Evolutionary conservation across 1,140 invertebrate species (phyloP), one percentile per base, ranked within the genome.

Genomic region (Eupeodes corollae): DNA sequence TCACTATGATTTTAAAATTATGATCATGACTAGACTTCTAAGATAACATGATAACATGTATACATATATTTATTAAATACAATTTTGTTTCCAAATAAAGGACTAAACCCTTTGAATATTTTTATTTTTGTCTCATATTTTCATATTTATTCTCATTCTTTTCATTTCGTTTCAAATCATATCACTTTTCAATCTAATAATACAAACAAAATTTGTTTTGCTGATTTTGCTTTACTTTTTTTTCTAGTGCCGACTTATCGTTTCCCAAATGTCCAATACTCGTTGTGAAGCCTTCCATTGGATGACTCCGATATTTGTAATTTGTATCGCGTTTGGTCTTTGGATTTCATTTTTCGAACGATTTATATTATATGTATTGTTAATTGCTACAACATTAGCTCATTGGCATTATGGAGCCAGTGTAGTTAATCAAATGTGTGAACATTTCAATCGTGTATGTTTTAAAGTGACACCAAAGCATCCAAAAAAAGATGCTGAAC

Each of bases 211-310:
- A 37, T 37, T 37, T 16, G 3, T 37, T 37, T 37, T 37, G 3
- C 11, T 37, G 11, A 37, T 14, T 37, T 14, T 35, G 19, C 15
- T 35, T 42, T 31, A 44, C 16, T 54, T 56, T 52, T 46, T 39
- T 48, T 72, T 63, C 3, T 70, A 94, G 90, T 95, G 91, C 71
- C 88, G 91, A 10, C 72, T 98, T 41, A 98, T 98, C 59, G 90
- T 98, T 10, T 81, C 86, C n/a, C 93, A 98, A 74, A 98, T 98
- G 94, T 91, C 87, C 56, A 82, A 83, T 60, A 88, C 84, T 9
- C 77, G 85, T 42, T 92, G 91, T 73, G 88, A 95, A 58, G 67
- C 79, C 40, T 74, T 88, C 53, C 91, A 93, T 59, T 86, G 81
- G 80, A 75, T 95, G 58, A 69, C 93, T 42, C 71, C 86, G 49